Percentiles rank a stretch among this genome's conserved stretches.
Evolutionary conservation across 2,888 invertebrate genomes (phyloP).

Genomic region (Punctoribates punctum): DNA sequence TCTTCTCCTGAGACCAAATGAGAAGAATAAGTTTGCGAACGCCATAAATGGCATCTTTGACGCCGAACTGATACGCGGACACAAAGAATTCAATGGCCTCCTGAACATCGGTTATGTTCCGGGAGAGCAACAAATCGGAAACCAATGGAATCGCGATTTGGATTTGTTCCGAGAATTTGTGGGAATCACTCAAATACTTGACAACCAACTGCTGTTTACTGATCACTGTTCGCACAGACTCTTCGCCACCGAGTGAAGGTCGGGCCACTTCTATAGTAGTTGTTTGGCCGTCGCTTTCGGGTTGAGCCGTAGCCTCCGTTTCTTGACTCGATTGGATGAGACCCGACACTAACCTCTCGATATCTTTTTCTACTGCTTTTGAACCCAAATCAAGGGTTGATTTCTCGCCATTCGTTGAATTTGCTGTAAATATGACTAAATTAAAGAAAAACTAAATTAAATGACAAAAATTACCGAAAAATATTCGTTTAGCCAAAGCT

Average conservation of each 20-base stretch:
- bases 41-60: slow-evolving; percentile 46
- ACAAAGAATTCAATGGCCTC: slow-evolving; percentile 71
- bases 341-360: slow-evolving; percentile 40
- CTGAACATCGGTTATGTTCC: slow-evolving; percentile 68
- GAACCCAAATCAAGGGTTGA: slow-evolving; percentile 15
- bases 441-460: background rate
- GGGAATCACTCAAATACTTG: slow-evolving; percentile 65
- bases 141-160: slow-evolving; percentile 63
- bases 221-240: slow-evolving; percentile 49
- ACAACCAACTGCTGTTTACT: slow-evolving; percentile 58
- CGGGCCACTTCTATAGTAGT: slow-evolving; percentile 9
- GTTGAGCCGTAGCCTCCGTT: background rate
- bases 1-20: slow-evolving; percentile 74
- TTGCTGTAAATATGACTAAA: background rate
- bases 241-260: background rate
- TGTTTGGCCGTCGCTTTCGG: background rate
- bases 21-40: slow-evolving; percentile 66
- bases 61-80: slow-evolving; percentile 44
- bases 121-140: slow-evolving; percentile 63
- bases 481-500: slow-evolving; percentile 42
- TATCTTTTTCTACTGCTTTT: slow-evolving; percentile 14
- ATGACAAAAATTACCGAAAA: slow-evolving; percentile 9
- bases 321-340: slow-evolving; percentile 43
- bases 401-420: background rate
- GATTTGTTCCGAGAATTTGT: slow-evolving; percentile 58